A percentile compares a stretch with the other conserved stretches of the same genome.
phyloP scores from a whole-genome alignment of 2,888 invertebrate species.

The Chymomyza caudatula region DNA sequence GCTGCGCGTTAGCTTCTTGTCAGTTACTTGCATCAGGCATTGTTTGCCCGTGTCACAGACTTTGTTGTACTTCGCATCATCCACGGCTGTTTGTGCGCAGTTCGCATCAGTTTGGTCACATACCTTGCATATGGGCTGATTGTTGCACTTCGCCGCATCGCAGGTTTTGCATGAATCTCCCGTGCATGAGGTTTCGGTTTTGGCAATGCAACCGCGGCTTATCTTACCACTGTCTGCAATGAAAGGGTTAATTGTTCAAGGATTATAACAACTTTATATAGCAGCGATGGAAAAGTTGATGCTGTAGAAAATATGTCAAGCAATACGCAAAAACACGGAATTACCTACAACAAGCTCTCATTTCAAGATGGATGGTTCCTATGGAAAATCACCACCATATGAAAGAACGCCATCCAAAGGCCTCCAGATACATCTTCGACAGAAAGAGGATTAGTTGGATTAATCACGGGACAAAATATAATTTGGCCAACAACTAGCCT shows the following conservation, averaged over 20 bases:
- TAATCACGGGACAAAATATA: no score
- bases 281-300: no score
- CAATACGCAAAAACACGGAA: no score
- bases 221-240: conserved; percentile 30
- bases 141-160: conserved; percentile 33
- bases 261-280: neutral
- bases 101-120: conserved; percentile 42
- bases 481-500: no score
- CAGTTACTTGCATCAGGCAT: conserved; percentile 44
- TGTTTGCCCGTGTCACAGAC: conserved; percentile 41
- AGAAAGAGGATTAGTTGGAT: no score
- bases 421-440: no score
- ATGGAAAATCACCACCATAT: no score
- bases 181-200: neutral
- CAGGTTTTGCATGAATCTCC: conserved; percentile 29
- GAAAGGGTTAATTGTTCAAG: neutral
- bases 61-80: conserved; percentile 12
- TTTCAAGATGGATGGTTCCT: no score
- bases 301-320: no score
- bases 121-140: conserved; percentile 47
- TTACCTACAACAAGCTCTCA: no score
- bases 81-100: conserved; percentile 46
- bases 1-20: conserved; percentile 41
- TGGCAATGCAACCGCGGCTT: conserved; percentile 49
- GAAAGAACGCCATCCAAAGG: no score